Base-by-base conservation (phyloP, 2,888 invertebrate species). In the Melieria picta region DNA sequence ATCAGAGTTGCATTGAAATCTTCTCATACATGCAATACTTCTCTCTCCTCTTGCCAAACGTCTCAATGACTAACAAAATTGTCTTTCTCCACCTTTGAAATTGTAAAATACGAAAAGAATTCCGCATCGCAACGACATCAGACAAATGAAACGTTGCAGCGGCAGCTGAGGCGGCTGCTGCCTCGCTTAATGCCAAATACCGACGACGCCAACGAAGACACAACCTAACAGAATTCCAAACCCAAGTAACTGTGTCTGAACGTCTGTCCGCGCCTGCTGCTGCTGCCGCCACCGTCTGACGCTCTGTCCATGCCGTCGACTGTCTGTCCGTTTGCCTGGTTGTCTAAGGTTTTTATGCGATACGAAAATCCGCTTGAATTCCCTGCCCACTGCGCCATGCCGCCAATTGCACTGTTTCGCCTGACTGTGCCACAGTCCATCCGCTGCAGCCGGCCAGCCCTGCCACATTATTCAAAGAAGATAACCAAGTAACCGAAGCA, bases 291-390 rank as follows among this genome's bases (percentile, higher is more conserved):
- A 1, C 16, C 30, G 30, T 30, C 30, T 30, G 30, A 30, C 30
- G 30, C 2, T 30, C 30, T 30, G 30, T 30, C 30, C 30, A 30
- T 30, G 30, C 30, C 30, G 30, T 30, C 3, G 30, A 3, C 30
- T 30, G 30, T 30, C 30, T 30, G 30, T 30, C 30, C 30, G 3
- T 30, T 30, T 30, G 30, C 30, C 30, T 30, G 30, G 30, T 30
- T 30, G 30, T 30, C 30, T 30, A 30, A 30, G 30, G 30, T 30
- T 30, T 30, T 30, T 30, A 30, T 30, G 30, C 30, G 30, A 30
- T 30, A 30, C 30, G 1, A 30, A 81, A 81, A 80, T 81, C 80
- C 78, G 69, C 69, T 72, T 70, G 71, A 57, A 30, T 2, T 50
- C 50, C 7, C 11, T 7, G 9, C 7, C 50, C 50, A 50, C 50